phyloP scores from a whole-genome alignment of 2,888 invertebrate genomes.

The Caenorhabditis sp. region DNA sequence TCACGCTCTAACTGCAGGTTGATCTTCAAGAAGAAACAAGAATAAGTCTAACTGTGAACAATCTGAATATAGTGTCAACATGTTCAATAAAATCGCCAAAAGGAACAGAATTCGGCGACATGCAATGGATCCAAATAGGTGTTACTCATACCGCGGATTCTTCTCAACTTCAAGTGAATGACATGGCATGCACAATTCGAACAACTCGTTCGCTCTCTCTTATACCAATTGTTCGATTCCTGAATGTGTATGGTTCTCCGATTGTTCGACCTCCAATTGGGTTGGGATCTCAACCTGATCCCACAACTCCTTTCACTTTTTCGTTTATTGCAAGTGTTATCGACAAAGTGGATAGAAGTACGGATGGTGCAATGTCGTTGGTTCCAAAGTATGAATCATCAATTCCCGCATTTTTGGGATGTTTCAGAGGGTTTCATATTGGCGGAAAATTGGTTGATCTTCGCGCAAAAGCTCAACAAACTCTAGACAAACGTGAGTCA shows the following conservation, averaged over 20 bases:
- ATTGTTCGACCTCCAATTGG: slow-evolving; percentile 13
- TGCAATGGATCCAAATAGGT: slow-evolving; percentile 63
- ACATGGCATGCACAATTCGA: slow-evolving; percentile 28
- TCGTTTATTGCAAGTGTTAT: slow-evolving; percentile 32
- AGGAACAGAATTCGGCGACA: slow-evolving; percentile 61
- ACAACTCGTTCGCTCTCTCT: slow-evolving; percentile 8
- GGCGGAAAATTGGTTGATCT: slow-evolving; percentile 39
- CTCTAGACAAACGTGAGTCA: not conserved
- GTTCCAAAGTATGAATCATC: slow-evolving; percentile 51
- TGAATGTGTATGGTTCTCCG: slow-evolving; percentile 15
- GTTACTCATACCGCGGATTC: slow-evolving; percentile 20
- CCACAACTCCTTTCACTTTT: slow-evolving; percentile 26
- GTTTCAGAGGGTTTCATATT: slow-evolving; percentile 59
- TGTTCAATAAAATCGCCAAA: slow-evolving; percentile 54
- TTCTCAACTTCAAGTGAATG: slow-evolving; percentile 31
- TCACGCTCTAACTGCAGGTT: slow-evolving; percentile 29
- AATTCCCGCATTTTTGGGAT: slow-evolving; percentile 59
- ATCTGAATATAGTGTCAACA: slow-evolving; percentile 43
- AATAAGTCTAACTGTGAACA: slow-evolving; percentile 60
- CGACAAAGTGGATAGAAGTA: slow-evolving; percentile 9
- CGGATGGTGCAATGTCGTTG: slow-evolving; percentile 31
- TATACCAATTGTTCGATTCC: slow-evolving; percentile 17
- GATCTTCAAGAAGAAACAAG: slow-evolving; percentile 60
- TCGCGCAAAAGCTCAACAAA: slow-evolving; percentile 13
- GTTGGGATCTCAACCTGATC: slow-evolving; percentile 12